phyloP scores from a whole-genome alignment of 2,888 invertebrate genomes.

The Cordilura impudica region DNA sequence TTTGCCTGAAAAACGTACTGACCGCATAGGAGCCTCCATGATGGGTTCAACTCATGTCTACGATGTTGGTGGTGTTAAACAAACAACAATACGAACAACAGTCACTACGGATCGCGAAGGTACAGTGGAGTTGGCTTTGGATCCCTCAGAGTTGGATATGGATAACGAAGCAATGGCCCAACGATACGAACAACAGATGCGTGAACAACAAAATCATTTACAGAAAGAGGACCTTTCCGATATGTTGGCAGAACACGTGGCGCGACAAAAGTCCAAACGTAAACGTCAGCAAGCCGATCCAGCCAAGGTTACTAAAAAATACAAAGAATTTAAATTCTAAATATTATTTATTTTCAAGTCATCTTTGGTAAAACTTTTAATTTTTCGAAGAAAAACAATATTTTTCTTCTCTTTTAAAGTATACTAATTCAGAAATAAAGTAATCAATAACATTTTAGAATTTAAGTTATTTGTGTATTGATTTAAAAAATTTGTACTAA shows the following conservation, averaged over 20 bases:
- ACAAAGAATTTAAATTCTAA: constrained; percentile 98
- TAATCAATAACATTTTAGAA: too few species aligned
- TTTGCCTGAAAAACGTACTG: constrained; percentile 94
- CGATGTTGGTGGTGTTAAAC: constrained; percentile 88
- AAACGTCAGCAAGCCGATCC: constrained; percentile 95
- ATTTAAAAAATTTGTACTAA: too few species aligned
- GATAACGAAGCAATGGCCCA: constrained; percentile 97
- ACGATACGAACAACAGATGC: constrained; percentile 96
- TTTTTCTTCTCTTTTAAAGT: too few species aligned
- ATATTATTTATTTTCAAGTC: too few species aligned
- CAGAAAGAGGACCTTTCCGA: constrained; percentile 97
- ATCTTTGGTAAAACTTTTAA: too few species aligned
- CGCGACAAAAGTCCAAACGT: constrained; percentile 96
- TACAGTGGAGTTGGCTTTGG: constrained; percentile 95
- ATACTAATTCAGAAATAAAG: too few species aligned
- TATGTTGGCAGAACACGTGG: constrained; percentile 99
- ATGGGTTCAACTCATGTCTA: constrained; percentile 99
- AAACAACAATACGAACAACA: constrained; percentile 76
- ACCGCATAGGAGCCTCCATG: constrained; percentile 93
- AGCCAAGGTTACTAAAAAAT: constrained; percentile 93
- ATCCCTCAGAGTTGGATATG: constrained; percentile 97
- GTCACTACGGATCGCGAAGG: constrained; percentile 79
- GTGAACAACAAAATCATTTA: constrained; percentile 92
- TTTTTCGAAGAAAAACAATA: too few species aligned
- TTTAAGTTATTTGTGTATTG: too few species aligned